Base-by-base conservation (phyloP, 2,888 invertebrate species). In the Drosophila heteroneura region DNA sequence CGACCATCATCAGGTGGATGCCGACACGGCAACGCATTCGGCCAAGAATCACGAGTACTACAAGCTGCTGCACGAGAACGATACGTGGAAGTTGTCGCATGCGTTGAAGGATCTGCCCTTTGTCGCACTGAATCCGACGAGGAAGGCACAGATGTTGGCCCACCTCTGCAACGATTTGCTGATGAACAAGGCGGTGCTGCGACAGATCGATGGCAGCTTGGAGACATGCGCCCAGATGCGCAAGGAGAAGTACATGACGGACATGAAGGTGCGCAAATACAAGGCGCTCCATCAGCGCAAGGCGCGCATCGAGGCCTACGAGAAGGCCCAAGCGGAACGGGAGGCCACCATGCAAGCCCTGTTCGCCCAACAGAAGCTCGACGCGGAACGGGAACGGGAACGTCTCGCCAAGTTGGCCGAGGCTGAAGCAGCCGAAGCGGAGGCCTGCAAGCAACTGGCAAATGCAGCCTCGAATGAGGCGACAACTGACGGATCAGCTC, bases 81-180 rank as follows among this genome's bases (percentile, higher is more conserved):
- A 95, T 60, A 97, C 97, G 0, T 97, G 96, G 94, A 96, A 96
- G 90, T 94, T 97, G 90, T 96, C 97, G 7, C 96, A 97, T 84
- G 95, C 96, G 83, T 94, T 99, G 19, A 96, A 96, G 69, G 96
- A 96, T 92, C 96, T 96, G 80, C 97, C 98, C 0, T 98, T 98
- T 94, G 95, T 98, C 68, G 96, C 98, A 0, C 94, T 99, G 5
- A 96, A 96, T 92, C 96, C 98, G 3, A 97, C 97, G 0, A 96
- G 96, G 81, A 99, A 99, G 93, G 96, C 98, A 0, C 96, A 97
- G 78, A 97, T 99, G 89, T 94, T 99, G 57, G 97, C 97, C 2
- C 98, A 97, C 94, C 95, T 99, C 33, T 99, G 99, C 94, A 98
- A 99, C 93, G 99, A 99, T 93, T 94, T 99, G 83, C 95, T 99